Base-by-base conservation (phyloP, 35 echinoderm and acorn worm species). In the Heliocidaris erythrogramma region DNA sequence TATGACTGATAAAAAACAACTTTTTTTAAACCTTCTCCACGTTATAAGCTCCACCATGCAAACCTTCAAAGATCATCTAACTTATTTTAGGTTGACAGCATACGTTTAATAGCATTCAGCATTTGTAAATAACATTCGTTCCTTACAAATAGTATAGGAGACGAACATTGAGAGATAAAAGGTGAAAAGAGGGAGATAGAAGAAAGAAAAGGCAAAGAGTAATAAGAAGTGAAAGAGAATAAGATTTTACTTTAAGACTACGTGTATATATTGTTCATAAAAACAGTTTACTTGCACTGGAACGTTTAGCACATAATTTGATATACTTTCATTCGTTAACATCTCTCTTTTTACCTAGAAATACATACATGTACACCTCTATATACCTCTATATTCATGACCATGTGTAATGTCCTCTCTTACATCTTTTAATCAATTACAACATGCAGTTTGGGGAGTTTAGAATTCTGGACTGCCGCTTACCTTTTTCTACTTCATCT, bases 401-500 rank as follows among this genome's bases (percentile, higher is more conserved):
- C 52, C 35, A 42, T 42, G 35, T 42, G 35, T 42, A 56, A 14
- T 2, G 52, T 56, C 52, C 10, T 12, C 11, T 56, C 13, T 56
- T 13, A 56, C 52, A 56, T 56, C 10, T 56, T 12, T 56, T 2
- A 14, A 13, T 56, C 52, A 14, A 56, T 56, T 56, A 13, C 27
- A 78, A 24, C 27, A n/a, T 78, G 65, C 65, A n/a, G 5, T 78
- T 78, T n/a, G 59, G 59, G 59, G 18, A 60, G 18, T 60, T 14
- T 60, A 18, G 59, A 60, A 60, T 18, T 60, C 59, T 60, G 59
- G 59, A 18, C 18, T 12, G 27, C 21, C n/a, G 27, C 65, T 94
- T 84, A 96, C 95, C 97, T 88, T 92, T 91, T 90, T 98, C 97
- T 42, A 98, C 97, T 60, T 98, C 97, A 96, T 98, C 97, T 30